A percentile compares a stretch with the other conserved stretches of the same genome.
These are phyloP conservation scores for Parauchenoglanis punctatus DNA, from an alignment of 2,797 vertebrate species.

Conservation along the genomic window DNA sequence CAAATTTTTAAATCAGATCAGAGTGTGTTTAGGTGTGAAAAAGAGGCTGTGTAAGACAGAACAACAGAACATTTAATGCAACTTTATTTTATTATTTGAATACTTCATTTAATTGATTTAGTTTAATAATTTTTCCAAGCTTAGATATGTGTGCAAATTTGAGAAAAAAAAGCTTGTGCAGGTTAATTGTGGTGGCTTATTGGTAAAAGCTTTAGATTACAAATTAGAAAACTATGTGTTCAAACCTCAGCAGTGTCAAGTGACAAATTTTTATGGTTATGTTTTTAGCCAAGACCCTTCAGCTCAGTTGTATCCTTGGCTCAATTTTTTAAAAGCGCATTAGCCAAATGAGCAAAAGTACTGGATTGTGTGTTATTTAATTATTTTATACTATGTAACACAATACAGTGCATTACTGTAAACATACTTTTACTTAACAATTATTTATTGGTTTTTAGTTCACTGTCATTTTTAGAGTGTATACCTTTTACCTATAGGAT, in stretches of 20 bases:
- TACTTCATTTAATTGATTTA: neutral
- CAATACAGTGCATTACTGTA: neutral
- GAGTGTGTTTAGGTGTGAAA: neutral
- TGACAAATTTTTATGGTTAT: neutral
- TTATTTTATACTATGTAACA: neutral
- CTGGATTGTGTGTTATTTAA: neutral
- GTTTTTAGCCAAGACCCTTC: neutral
- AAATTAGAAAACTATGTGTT: neutral
- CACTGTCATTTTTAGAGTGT: neutral
- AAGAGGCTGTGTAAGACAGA: neutral
- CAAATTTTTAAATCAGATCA: neutral
- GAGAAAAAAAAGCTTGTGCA: neutral
- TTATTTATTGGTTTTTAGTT: no score
- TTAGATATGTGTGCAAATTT: neutral
- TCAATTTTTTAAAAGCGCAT: neutral
- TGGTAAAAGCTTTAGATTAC: neutral
- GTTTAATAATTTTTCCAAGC: neutral
- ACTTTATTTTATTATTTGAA: neutral
- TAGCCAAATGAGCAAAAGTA: neutral
- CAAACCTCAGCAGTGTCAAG: neutral
- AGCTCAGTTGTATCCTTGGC: neutral
- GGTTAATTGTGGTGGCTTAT: neutral
- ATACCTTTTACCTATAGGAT: neutral
- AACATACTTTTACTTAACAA: neutral
- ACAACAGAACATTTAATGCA: neutral